Conservation (phyloP, 2,888 invertebrate species). For the Muscina levida region DNA sequence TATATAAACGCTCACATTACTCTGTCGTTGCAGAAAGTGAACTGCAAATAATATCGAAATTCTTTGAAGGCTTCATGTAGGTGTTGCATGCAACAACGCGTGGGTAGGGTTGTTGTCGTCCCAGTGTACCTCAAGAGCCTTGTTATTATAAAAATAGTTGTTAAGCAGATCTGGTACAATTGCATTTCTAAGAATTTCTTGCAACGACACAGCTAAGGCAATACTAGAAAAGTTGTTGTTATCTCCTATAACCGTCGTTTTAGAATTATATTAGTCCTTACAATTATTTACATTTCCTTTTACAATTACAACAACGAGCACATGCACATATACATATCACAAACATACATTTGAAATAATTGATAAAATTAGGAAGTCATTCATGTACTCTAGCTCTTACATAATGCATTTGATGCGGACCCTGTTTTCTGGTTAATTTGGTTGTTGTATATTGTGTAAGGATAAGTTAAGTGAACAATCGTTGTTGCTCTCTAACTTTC, state of each 20-base stretch:
- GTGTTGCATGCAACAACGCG: slow-evolving; percentile 2
- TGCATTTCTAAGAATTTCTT: not conserved
- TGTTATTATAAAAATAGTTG: slow-evolving; percentile 12
- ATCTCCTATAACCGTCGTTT: not conserved
- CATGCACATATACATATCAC: not conserved
- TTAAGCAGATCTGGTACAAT: slow-evolving; percentile 15
- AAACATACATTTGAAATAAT: slow-evolving; percentile 38
- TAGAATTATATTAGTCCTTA: slow-evolving; percentile 31
- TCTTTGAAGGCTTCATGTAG: slow-evolving; percentile 1
- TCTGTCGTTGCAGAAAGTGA: not conserved
- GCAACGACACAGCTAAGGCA: not conserved
- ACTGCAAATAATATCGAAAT: slow-evolving; percentile 16
- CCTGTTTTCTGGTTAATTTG: not conserved
- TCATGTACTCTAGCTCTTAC: too few species aligned
- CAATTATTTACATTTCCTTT: slow-evolving; percentile 3
- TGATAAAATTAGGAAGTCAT: slow-evolving; percentile 50
- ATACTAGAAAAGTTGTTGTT: not conserved
- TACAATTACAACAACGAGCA: slow-evolving; percentile 6
- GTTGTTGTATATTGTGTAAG: not conserved
- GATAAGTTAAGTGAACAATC: not conserved
- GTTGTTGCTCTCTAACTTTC: too few species aligned
- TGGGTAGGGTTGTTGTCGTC: not conserved
- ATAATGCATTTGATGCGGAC: too few species aligned
- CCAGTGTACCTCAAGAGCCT: not conserved
- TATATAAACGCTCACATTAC: not conserved